Evolutionary conservation across 2,888 invertebrate genomes (phyloP).

Genomic region (Bellardia pandia): DNA sequence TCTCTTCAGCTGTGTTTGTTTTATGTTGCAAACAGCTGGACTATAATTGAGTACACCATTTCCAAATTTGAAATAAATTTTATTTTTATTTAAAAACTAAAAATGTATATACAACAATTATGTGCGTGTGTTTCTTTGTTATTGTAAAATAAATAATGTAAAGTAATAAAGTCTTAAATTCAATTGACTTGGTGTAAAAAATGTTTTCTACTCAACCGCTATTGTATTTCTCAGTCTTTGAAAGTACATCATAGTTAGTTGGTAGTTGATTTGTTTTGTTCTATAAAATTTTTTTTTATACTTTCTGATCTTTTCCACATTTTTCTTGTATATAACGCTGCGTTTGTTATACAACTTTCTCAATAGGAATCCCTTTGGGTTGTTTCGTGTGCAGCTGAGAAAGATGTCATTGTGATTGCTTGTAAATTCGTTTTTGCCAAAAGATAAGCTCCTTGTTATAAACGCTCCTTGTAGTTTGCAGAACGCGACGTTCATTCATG

Average conservation of each 20-base stretch:
- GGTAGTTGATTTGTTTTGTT: slow-evolving; percentile 34
- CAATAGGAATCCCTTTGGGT: not conserved
- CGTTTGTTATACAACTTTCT: not conserved
- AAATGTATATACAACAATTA: too few species aligned
- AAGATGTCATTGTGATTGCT: slow-evolving; percentile 66
- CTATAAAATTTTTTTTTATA: not conserved
- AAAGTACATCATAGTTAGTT: not conserved
- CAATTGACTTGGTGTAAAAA: too few species aligned
- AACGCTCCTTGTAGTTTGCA: slow-evolving; percentile 78
- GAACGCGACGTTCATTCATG: slow-evolving; percentile 66
- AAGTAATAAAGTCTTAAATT: too few species aligned
- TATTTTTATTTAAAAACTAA: too few species aligned
- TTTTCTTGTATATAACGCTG: not conserved
- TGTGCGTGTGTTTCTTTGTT: too few species aligned
- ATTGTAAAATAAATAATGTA: too few species aligned
- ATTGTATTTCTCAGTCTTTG: not conserved
- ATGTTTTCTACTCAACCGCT: not conserved
- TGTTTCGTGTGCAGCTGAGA: not conserved
- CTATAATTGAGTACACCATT: too few species aligned
- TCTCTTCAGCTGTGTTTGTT: too few species aligned
- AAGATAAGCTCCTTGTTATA: slow-evolving; percentile 81
- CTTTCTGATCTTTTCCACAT: not conserved
- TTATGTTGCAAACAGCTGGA: too few species aligned
- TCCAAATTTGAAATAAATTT: too few species aligned
- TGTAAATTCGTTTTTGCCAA: slow-evolving; percentile 75